These are phyloP conservation scores for Pangasianodon gigas DNA, from an alignment of 2,113 vertebrate species.

Conservation along the genomic window DNA sequence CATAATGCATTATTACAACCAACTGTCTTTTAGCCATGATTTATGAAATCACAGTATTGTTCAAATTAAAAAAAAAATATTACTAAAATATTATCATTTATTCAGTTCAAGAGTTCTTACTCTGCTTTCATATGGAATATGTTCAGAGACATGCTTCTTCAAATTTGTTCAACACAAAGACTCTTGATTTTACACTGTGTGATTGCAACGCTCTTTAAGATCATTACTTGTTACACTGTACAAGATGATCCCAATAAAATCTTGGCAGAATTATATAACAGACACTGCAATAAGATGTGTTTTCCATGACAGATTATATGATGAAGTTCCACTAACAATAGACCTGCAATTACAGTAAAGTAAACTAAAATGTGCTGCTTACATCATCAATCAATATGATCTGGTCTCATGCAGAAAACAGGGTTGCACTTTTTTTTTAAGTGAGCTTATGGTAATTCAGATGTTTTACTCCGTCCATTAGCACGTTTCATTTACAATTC, in stretches of 20 bases:
- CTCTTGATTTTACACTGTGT: not conserved
- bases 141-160: not conserved
- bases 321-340: no score
- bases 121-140: not conserved
- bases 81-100: not conserved
- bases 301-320: no score
- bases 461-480: not conserved
- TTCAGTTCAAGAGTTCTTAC: not conserved
- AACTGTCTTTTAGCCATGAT: not conserved
- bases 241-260: no score
- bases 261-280: no score
- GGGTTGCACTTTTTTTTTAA: not conserved
- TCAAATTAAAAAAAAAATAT: not conserved
- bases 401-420: not conserved
- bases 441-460: not conserved
- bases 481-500: no score
- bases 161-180: not conserved
- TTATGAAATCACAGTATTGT: not conserved
- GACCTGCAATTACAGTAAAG: not conserved
- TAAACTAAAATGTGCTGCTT: not conserved
- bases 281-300: no score
- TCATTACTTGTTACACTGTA: no score
- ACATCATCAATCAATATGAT: no score
- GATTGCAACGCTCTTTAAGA: not conserved
- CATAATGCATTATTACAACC: constrained; percentile 8